phyloP scores from a whole-genome alignment of 2,113 vertebrate species.

The Zeus faber region DNA sequence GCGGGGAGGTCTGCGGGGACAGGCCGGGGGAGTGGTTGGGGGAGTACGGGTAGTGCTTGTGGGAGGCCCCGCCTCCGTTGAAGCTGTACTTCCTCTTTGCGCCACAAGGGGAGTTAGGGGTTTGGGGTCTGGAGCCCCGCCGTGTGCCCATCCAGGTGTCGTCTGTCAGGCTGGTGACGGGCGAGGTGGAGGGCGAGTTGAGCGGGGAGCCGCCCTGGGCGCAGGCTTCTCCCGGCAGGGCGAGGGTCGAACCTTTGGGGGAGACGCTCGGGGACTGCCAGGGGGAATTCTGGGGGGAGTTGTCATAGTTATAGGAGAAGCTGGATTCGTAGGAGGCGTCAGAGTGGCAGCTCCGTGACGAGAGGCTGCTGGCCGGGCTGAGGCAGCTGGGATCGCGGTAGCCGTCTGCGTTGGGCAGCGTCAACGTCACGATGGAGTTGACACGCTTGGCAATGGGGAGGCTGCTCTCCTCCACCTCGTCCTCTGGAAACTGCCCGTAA shows the following conservation, averaged over 20 bases:
- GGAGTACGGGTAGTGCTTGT: constrained; percentile 80
- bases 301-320: constrained; percentile 88
- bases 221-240: constrained; percentile 69
- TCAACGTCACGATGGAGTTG: constrained; percentile 87
- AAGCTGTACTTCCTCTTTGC: constrained; percentile 93
- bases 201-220: constrained; percentile 80
- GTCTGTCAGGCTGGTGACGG: constrained; percentile 82
- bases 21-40: constrained; percentile 85
- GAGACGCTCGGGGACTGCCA: constrained; percentile 97
- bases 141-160: constrained; percentile 86
- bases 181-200: constrained; percentile 86
- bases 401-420: constrained; percentile 84
- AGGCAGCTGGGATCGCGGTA: constrained; percentile 94
- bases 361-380: constrained; percentile 94
- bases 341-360: constrained; percentile 94
- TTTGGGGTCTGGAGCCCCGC: constrained; percentile 72
- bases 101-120: constrained; percentile 87
- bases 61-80: constrained; percentile 67
- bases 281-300: constrained; percentile 92
- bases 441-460: constrained; percentile 77
- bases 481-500: constrained; percentile 87
- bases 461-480: constrained; percentile 78
- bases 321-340: constrained; percentile 94
- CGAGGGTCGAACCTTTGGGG: constrained; percentile 80
- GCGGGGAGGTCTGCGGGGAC: constrained; percentile 88